A percentile compares a stretch with the other conserved stretches of the same genome.
Conservation (phyloP, 2,797 vertebrate species). For the Anniella stebbinsi region DNA sequence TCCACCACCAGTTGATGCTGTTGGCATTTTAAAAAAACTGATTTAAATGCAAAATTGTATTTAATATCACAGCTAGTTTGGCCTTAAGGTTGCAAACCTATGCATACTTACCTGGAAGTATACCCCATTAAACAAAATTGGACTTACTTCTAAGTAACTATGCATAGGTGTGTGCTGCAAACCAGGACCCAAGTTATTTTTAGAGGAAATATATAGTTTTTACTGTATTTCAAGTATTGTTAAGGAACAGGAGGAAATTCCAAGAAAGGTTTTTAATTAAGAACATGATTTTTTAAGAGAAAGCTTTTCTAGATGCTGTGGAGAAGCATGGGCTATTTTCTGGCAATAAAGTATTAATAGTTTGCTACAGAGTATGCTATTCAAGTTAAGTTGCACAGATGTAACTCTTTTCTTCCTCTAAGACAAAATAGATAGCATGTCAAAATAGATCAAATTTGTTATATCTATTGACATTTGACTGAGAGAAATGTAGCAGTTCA, state of each 20-base stretch:
- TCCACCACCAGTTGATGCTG: neutral
- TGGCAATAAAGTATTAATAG: neutral
- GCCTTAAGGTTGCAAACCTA: neutral
- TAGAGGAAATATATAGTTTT: neutral
- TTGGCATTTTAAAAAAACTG: neutral
- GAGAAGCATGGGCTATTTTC: neutral
- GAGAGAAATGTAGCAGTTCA: neutral
- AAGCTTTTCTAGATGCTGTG: neutral
- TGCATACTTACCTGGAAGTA: neutral
- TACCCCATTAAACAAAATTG: neutral
- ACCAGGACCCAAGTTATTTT: neutral
- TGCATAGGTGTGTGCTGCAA: neutral
- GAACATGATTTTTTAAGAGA: neutral
- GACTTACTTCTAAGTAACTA: neutral
- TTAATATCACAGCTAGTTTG: neutral
- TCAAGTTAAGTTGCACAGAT: neutral
- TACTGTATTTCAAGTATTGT: neutral
- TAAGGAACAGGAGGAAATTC: neutral
- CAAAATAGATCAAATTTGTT: neutral
- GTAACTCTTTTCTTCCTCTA: neutral
- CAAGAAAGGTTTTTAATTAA: neutral
- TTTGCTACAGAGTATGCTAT: neutral
- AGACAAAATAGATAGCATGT: neutral
- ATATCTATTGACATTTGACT: neutral
- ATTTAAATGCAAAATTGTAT: constrained; percentile 5